Conservation (phyloP, 37 sponge, comb jelly and placozoan species). For the Crambe crambe region DNA sequence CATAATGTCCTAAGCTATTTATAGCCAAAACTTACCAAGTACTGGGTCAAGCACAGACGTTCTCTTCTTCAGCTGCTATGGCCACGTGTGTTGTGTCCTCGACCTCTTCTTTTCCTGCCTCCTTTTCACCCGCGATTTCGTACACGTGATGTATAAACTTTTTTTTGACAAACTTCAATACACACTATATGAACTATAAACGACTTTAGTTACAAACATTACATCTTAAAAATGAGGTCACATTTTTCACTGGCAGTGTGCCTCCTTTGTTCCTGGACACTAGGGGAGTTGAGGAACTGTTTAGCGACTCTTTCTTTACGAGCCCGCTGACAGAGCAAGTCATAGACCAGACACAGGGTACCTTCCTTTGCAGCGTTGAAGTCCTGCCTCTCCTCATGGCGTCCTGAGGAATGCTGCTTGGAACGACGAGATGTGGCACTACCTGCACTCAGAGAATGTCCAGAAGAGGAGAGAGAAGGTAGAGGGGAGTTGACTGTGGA, state of each 20-base stretch:
- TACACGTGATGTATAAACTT: no score
- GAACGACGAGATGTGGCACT: not conserved
- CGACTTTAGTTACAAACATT: no score
- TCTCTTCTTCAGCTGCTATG: no score
- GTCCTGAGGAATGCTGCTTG: not conserved
- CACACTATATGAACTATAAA: no score
- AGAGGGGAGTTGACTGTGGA: not conserved
- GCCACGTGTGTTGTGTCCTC: no score
- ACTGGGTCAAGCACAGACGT: no score
- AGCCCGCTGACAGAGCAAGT: slow-evolving; percentile 44
- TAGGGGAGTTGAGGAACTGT: slow-evolving; percentile 36
- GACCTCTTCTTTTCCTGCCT: no score
- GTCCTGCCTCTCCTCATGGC: slow-evolving; percentile 2
- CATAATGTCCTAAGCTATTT: no score
- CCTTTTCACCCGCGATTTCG: no score
- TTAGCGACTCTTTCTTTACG: slow-evolving; percentile 45
- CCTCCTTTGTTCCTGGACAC: slow-evolving; percentile 12
- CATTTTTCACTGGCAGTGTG: not conserved
- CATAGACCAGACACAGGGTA: slow-evolving; percentile 45
- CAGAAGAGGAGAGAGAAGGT: not conserved
- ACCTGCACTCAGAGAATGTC: not conserved
- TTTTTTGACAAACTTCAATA: no score
- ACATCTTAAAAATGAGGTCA: slow-evolving; percentile 51
- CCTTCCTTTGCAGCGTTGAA: slow-evolving; percentile 33
- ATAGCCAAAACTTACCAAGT: no score